Evolutionary conservation across 2,797 vertebrate species (phyloP).

Genomic region (Alca torda): DNA sequence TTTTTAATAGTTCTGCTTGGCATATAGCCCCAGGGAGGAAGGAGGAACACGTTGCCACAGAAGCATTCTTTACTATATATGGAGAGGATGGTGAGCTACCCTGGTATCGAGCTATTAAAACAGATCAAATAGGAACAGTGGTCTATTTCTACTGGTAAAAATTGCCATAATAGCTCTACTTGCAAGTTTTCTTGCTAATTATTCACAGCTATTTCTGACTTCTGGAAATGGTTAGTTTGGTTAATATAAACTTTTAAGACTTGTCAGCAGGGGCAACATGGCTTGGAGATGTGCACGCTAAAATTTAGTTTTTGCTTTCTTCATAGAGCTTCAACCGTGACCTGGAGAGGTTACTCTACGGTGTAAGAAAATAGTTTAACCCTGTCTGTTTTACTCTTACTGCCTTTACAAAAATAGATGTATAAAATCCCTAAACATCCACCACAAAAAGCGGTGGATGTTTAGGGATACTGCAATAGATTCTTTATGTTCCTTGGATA

Average conservation of each 20-base stretch:
- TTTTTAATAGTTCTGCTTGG: background rate
- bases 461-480: background rate
- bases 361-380: background rate
- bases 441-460: background rate
- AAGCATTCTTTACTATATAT: constrained; percentile 61
- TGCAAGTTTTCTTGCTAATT: background rate
- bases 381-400: background rate
- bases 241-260: background rate
- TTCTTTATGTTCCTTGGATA: background rate
- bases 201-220: background rate
- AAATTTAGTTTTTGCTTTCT: background rate
- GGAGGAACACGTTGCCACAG: background rate
- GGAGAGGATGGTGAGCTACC: constrained; percentile 6
- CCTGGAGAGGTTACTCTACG: background rate
- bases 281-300: background rate
- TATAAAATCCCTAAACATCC: no score
- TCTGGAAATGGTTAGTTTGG: background rate
- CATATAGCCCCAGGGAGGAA: background rate
- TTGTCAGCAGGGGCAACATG: background rate
- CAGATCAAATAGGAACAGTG: background rate
- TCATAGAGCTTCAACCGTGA: background rate
- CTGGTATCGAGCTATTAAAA: background rate
- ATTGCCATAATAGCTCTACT: background rate
- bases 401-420: background rate
- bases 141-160: background rate